Evolutionary conservation across 2,113 vertebrate genomes (phyloP).

Genomic region (Equus quagga): DNA sequence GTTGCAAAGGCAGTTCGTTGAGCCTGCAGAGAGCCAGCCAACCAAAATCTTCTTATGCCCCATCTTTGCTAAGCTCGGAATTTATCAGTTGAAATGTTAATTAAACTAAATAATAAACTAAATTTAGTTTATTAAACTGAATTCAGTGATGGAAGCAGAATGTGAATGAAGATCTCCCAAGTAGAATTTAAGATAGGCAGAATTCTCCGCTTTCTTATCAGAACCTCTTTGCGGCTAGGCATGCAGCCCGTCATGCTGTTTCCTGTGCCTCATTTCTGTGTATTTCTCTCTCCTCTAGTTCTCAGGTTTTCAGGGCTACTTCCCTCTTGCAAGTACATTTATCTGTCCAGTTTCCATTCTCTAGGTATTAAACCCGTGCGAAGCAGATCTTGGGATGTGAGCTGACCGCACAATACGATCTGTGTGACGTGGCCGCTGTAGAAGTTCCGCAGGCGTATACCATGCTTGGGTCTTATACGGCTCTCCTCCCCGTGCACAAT

Average conservation of each 20-base stretch:
- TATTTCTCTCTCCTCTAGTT: neutral
- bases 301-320: neutral
- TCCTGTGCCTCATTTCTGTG: neutral
- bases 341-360: neutral
- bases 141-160: neutral
- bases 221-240: no score
- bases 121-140: neutral
- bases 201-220: neutral
- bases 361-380: neutral
- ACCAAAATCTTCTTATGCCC: neutral
- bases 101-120: neutral
- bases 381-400: neutral
- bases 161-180: neutral
- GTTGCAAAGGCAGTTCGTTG: neutral
- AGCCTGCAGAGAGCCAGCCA: neutral
- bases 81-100: neutral
- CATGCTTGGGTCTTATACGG: neutral
- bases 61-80: neutral
- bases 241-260: neutral
- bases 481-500: neutral
- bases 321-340: neutral
- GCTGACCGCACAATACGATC: neutral
- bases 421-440: neutral
- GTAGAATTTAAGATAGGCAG: neutral
- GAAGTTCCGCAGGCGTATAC: neutral